Evolutionary conservation across 37 sponge, comb jelly and placozoan species (phyloP), one percentile per base, ranked within the genome.

Genomic region (Chondrosia reniformis): DNA sequence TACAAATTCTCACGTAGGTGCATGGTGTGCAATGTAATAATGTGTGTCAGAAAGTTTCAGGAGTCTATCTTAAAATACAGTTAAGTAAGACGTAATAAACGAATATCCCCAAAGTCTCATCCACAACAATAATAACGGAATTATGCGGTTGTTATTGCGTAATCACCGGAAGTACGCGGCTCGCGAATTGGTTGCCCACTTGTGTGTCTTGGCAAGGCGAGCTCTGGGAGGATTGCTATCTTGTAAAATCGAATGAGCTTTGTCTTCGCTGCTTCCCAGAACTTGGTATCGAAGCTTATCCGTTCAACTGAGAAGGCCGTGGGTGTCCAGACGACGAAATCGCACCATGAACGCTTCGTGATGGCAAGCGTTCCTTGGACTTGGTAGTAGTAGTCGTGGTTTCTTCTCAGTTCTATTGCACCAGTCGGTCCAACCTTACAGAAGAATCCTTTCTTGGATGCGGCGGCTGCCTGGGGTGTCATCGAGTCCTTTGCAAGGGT

Each of bases 341-440:
- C 41, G 25, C 72, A 69, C 72, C 72, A 69, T 37, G 13, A 13
- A 25, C 6, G 64, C 30, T 24, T 24, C 10, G 64, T 63, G 64
- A 13, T 25, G 42, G 15, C 13, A 12, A 69, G 38, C 55, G 21
- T 30, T 8, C 76, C 21, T 45, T 75, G 76, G 37, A 75, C 76
- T 33, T 75, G 76, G 34, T 75, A 75, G 55, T 28, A 75, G 55
- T 75, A 75, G 54, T 45, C 76, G 30, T 75, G 76, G 9, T 46
- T 75, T 45, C 55, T 43, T 46, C 32, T 43, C 28, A 75, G 30
- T 46, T 75, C 54, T 49, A 49, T 49, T 17, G 54, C 54, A 49
- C 54, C 54, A 49, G 54, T 49, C 17, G 54, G 54, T 12, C 54
- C 54, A 49, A 49, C 54, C 54, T 49, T 49, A 49, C 54, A 49